Base-by-base conservation (phyloP, 2,888 invertebrate species). In the Ochlodes sylvanus region DNA sequence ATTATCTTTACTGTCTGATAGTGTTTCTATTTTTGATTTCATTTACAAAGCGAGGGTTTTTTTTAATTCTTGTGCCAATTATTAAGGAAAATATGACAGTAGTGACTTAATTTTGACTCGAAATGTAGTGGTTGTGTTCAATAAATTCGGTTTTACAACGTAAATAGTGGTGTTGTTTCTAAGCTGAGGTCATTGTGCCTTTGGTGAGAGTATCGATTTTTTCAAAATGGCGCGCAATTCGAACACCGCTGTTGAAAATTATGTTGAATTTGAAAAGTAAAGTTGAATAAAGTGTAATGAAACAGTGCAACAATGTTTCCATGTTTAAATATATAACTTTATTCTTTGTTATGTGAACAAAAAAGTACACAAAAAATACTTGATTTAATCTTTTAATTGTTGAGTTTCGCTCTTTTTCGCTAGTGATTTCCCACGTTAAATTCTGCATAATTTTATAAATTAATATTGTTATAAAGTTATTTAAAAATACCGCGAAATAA, bases 171-270 rank as follows among this genome's bases (percentile, higher is more conserved):
- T 79, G 73, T 78, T 79, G 70, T 75, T 74, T 72, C 77, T 81
- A 79, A 78, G 27, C 27, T 19, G 38, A 15, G 88, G 88, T 89
- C 89, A 88, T 85, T 87, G 89, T 86, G 82, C 86, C 73, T 76
- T 74, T 75, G 79, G 79, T 79, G 84, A 85, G 82, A 84, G 83
- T 90, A 92, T 92, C 85, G 92, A 92, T 92, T 89, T 81, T 80
- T 57, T 68, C 71, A 77, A 21, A 82, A 85, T 81, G 87, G 89
- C 92, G 92, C 85, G 90, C 71, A 74, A 75, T 89, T 88, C 73
- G 70, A 85, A 85, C 71, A 70, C 68, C 60, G 38, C 21, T 70
- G 41, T 42, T 56, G 27, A 34, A 21, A 41, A 34, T 62, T 52
- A 41, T 12, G 27, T 63, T 47, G 27, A 54, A 17, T 47, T 10